Percentiles rank a stretch among this genome's conserved stretches.
Evolutionary conservation across 1,140 invertebrate species (phyloP).

Genomic region (Lordiphosa collinella): DNA sequence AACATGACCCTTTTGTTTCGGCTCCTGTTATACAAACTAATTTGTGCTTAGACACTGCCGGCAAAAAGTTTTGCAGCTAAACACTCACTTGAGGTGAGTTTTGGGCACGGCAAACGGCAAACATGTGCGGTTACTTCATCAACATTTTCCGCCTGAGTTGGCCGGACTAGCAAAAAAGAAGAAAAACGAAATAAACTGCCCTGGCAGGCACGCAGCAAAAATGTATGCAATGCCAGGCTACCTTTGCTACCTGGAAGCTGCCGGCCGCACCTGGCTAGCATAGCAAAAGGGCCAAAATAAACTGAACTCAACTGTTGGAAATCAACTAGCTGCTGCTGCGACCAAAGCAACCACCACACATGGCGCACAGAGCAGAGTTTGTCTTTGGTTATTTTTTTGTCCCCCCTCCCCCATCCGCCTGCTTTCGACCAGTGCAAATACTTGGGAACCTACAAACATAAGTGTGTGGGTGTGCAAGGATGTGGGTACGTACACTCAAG

Average conservation of each 20-base stretch:
- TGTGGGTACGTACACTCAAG: slow-evolving; percentile 21
- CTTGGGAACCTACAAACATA: slow-evolving; percentile 39
- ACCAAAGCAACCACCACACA: slow-evolving; percentile 27
- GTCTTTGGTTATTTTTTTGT: slow-evolving; percentile 47
- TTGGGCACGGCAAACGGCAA: slow-evolving; percentile 43
- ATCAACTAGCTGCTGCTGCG: slow-evolving; percentile 51
- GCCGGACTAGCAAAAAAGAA: slow-evolving; percentile 24
- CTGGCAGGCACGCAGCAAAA: slow-evolving; percentile 63
- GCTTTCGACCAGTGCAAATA: slow-evolving; percentile 47
- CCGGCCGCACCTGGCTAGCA: slow-evolving; percentile 48
- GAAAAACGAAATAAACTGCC: slow-evolving; percentile 30
- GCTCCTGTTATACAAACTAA: slow-evolving; percentile 56
- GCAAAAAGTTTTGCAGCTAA: slow-evolving; percentile 60
- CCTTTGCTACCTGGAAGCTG: slow-evolving; percentile 8
- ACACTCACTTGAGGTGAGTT: slow-evolving; percentile 49
- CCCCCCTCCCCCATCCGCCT: slow-evolving; percentile 1
- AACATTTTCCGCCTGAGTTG: slow-evolving; percentile 73
- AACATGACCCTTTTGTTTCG: slow-evolving; percentile 33
- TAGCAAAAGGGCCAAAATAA: slow-evolving; percentile 30
- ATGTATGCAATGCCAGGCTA: slow-evolving; percentile 49
- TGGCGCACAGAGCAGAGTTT: slow-evolving; percentile 54
- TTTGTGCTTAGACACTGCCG: slow-evolving; percentile 51
- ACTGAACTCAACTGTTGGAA: slow-evolving; percentile 73
- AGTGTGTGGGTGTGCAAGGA: slow-evolving; percentile 6
- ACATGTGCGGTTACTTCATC: slow-evolving; percentile 69